Percentiles rank a stretch among this genome's conserved stretches.
Evolutionary conservation across 2,797 vertebrate species (phyloP).

Genomic region (Carcharodon carcharias): DNA sequence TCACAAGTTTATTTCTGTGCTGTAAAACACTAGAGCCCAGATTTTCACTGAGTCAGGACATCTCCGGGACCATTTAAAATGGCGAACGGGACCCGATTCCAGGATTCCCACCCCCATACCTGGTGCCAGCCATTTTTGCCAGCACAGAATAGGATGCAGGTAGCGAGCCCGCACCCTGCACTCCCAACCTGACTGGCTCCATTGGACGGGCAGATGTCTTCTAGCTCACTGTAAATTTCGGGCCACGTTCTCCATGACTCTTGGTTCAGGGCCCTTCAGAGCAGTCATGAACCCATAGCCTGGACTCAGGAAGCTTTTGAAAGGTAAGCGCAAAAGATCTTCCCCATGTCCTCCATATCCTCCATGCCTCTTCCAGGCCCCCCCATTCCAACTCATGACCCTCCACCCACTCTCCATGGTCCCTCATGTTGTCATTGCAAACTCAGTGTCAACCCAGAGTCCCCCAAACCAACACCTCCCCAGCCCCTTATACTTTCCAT

Average conservation of each 20-base stretch:
- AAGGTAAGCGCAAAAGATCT: background rate
- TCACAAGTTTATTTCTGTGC: background rate
- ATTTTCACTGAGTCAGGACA: background rate
- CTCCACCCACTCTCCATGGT: background rate
- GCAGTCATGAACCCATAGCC: background rate
- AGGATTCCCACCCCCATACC: too few relatives aligned
- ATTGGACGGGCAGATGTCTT: background rate
- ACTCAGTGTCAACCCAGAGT: background rate
- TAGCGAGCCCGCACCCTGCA: background rate
- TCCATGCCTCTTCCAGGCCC: too few relatives aligned
- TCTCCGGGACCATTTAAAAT: background rate
- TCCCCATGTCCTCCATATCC: too few relatives aligned
- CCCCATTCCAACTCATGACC: too few relatives aligned
- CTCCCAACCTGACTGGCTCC: background rate
- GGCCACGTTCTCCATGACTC: background rate
- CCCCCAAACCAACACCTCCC: background rate
- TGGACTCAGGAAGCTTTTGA: too few relatives aligned
- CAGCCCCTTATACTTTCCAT: background rate
- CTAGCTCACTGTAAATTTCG: background rate
- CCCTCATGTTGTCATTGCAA: background rate
- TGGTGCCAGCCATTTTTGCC: background rate
- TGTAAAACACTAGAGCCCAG: background rate
- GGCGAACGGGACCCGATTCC: background rate
- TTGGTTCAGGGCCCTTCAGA: background rate
- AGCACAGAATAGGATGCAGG: background rate